Conservation (phyloP, 2,797 vertebrate species). For the Bryconaethiops microstoma region DNA sequence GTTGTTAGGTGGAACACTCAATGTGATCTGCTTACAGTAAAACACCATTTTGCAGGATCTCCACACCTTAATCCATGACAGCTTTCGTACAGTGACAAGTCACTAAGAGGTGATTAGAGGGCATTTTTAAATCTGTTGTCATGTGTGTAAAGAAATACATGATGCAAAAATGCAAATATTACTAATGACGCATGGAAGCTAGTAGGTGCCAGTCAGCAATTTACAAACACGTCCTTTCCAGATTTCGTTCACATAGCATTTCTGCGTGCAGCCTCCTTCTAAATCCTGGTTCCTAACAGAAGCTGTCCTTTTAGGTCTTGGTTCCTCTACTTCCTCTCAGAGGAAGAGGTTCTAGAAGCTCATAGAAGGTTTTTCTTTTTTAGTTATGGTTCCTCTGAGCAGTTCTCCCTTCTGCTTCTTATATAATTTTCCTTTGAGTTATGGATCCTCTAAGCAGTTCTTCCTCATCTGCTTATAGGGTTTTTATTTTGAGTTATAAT, state of each 20-base stretch:
- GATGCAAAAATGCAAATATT: not conserved
- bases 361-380: not conserved
- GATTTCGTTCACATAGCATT: not conserved
- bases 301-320: not conserved
- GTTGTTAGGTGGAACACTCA: constrained; percentile 27
- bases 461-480: not conserved
- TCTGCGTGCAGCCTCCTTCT: not conserved
- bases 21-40: constrained; percentile 47
- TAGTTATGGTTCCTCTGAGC: too few relatives aligned
- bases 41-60: constrained; percentile 15
- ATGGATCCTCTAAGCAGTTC: not conserved
- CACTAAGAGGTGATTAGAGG: constrained; percentile 4
- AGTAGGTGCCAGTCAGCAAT: not conserved
- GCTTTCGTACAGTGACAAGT: constrained; percentile 18
- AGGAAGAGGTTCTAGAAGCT: too few relatives aligned
- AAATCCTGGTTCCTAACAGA: not conserved
- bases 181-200: not conserved
- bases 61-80: constrained; percentile 31
- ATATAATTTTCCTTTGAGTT: not conserved
- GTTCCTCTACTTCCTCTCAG: not conserved
- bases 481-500: not conserved
- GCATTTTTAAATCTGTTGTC: constrained; percentile 14
- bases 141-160: not conserved
- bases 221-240: too few relatives aligned
- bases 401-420: not conserved